These are phyloP conservation scores for Loxodonta africana DNA, from an alignment of 2,113 vertebrate genomes.

Conservation along the genomic window DNA sequence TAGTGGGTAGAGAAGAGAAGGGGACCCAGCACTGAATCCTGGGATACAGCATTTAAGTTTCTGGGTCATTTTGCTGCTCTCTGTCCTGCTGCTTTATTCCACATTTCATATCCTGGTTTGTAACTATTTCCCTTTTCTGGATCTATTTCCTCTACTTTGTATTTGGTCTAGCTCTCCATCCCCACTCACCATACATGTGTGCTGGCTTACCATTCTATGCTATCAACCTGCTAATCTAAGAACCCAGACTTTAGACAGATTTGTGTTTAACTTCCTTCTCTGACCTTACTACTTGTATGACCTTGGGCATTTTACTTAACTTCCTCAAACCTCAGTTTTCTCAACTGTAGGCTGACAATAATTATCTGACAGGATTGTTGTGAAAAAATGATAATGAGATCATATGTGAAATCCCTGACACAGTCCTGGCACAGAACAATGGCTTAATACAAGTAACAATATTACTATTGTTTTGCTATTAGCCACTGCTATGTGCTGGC, in stretches of 20 bases:
- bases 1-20: background rate
- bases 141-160: background rate
- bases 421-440: conserved; percentile 39
- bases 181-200: background rate
- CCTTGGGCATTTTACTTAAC: conserved; percentile 48
- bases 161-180: background rate
- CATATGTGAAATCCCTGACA: background rate
- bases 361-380: background rate
- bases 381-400: conserved; percentile 34
- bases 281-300: background rate
- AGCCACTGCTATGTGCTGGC: background rate
- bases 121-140: conserved; percentile 12
- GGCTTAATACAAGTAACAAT: conserved; percentile 40
- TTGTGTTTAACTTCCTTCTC: conserved; percentile 46
- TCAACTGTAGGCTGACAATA: background rate
- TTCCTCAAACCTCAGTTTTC: conserved; percentile 37
- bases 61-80: background rate
- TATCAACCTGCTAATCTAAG: conserved; percentile 18
- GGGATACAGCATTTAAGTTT: background rate
- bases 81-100: conserved; percentile 9
- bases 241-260: background rate
- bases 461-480: conserved; percentile 25
- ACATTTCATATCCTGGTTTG: conserved; percentile 25
- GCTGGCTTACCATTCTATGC: background rate
- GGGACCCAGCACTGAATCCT: background rate